Base-by-base conservation (phyloP, 2,113 vertebrate species). In the Gila orcuttii region DNA sequence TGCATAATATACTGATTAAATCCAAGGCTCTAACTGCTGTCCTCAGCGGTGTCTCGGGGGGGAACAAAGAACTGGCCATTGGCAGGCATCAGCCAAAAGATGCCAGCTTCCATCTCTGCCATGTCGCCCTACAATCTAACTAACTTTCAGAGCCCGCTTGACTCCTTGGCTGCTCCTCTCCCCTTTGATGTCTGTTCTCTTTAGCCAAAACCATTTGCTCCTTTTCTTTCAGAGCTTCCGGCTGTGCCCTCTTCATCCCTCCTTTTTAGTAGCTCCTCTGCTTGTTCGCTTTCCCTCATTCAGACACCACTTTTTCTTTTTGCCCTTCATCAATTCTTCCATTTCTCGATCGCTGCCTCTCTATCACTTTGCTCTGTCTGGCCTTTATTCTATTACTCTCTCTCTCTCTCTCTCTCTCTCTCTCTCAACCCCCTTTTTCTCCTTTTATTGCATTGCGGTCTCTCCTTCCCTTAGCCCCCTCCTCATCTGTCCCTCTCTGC, bases 1-100 rank as follows among this genome's bases (percentile, higher is more conserved):
- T 83, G 33, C 50, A 90, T 88, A 90, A 91, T 90, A 88, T 76
- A 88, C 79, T 91, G 90, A 92, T 91, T 93, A 91, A 91, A 91
- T 89, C 83, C 57, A 76, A 79, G 84, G 31, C 57, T 73, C 68
- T 84, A 84, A 69, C 59, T 78, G 81, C 88, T 91, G 85, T 85
- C 50, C 64, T 82, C 73, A 19, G 79, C 83, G 17, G 85, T 84
- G 82, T 85, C 85, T 90, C 81, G 75, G 80, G 31, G 85, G 85
- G 76, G 42, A 88, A 75, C 79, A 77, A 73, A 80, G 87, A 79
- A 83, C 83, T 79, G 69, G 64, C 68, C 81, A 84, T 89, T 91
- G 90, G 92, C 92, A 90, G 45, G 39, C 55, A 31, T 83, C 71
- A 78, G 79, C 87, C 85, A 79, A 57, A 21, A 88, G 91, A 90